Percentiles rank a stretch among this genome's conserved stretches.
Evolutionary conservation across 2,797 vertebrate genomes (phyloP).

Genomic region (Propithecus perrieri): DNA sequence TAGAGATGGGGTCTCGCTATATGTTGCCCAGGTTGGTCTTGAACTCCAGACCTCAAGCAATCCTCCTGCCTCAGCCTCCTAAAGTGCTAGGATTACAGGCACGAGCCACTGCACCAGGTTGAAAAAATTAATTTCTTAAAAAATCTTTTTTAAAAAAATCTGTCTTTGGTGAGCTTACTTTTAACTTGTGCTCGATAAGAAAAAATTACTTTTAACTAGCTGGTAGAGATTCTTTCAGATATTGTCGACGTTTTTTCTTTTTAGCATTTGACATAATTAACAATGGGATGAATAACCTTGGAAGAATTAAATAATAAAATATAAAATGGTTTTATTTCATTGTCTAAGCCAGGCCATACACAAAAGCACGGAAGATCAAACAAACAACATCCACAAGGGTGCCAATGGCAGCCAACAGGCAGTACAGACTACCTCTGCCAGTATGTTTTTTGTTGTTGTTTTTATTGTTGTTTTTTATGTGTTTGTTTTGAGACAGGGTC

Average conservation of each 20-base stretch:
- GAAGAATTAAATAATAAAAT: constrained; percentile 23
- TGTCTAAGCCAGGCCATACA: constrained; percentile 8
- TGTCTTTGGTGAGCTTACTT: not conserved
- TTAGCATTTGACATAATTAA: not conserved
- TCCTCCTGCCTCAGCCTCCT: too few species aligned
- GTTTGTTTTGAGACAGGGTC: not conserved
- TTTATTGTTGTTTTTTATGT: not conserved
- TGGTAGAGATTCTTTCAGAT: not conserved
- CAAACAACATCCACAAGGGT: not conserved
- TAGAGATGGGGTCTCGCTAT: not conserved
- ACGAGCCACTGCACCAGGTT: not conserved
- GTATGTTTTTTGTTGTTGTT: not conserved
- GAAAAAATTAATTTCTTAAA: not conserved
- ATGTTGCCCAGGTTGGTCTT: too few species aligned
- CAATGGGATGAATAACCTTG: not conserved
- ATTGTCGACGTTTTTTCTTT: not conserved
- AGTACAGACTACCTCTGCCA: not conserved
- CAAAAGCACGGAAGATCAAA: constrained; percentile 1
- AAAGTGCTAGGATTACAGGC: too few species aligned
- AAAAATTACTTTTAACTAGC: constrained; percentile 28
- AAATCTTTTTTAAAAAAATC: too few species aligned
- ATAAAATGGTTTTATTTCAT: constrained; percentile 26
- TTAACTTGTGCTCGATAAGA: constrained; percentile 14
- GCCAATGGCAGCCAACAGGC: not conserved
- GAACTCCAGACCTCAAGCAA: too few species aligned